Conservation (phyloP, 2,113 vertebrate genomes). For the Oncorhynchus tshawytscha region DNA sequence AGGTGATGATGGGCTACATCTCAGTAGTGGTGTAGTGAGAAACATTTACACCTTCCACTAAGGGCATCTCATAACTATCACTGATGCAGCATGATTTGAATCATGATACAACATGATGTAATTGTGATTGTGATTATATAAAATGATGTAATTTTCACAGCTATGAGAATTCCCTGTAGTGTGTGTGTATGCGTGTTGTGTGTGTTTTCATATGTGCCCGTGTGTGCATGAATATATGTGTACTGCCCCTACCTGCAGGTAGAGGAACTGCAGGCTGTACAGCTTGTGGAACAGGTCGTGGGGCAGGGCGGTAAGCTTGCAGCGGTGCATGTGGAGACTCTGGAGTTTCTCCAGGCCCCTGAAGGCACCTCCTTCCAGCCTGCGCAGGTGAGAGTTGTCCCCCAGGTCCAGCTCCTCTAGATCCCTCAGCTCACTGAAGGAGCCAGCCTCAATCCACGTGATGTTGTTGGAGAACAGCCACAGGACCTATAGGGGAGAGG, state of each 20-base stretch:
- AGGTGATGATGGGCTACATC: background rate
- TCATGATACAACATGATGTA: too few species aligned
- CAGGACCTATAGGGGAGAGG: constrained; percentile 71
- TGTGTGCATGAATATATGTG: constrained; percentile 15
- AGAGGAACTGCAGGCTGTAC: constrained; percentile 96
- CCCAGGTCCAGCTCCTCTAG: constrained; percentile 97
- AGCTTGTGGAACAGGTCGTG: constrained; percentile 90
- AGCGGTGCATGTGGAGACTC: constrained; percentile 94
- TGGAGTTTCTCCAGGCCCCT: constrained; percentile 91
- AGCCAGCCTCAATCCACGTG: constrained; percentile 90
- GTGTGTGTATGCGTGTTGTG: background rate
- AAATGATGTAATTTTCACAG: too few species aligned
- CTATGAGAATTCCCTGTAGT: background rate
- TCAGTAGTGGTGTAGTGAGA: constrained; percentile 2
- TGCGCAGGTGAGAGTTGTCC: constrained; percentile 88
- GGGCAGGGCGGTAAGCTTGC: constrained; percentile 87
- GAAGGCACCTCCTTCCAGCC: constrained; percentile 91
- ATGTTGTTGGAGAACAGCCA: constrained; percentile 99
- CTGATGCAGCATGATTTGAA: too few species aligned
- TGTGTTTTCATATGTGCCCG: background rate
- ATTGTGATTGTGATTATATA: too few species aligned
- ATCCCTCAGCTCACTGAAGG: constrained; percentile 91
- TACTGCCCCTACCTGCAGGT: constrained; percentile 76
- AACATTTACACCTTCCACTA: too few species aligned
- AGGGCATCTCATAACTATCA: too few species aligned